A percentile compares a stretch with the other conserved stretches of the same genome.
Evolutionary conservation across 1,140 invertebrate species (phyloP).

Genomic region (Polypedilum pembai): DNA sequence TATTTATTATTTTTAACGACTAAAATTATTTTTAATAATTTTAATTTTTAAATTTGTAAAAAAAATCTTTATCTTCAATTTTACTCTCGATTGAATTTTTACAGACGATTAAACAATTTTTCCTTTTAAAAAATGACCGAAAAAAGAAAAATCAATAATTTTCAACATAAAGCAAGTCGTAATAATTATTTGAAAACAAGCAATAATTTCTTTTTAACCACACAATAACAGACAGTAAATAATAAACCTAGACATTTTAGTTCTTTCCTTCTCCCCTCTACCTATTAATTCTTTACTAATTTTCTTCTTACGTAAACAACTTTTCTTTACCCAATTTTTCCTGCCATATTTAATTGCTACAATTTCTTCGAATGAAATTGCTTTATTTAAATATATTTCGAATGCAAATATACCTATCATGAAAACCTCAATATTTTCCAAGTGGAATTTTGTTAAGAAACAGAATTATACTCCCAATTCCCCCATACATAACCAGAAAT

Average conservation of each 20-base stretch:
- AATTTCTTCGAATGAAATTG: constrained; percentile 4
- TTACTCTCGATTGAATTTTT: neutral
- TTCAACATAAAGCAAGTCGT: too few species aligned
- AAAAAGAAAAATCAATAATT: too few species aligned
- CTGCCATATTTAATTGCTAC: neutral
- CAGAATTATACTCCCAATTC: neutral
- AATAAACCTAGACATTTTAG: too few species aligned
- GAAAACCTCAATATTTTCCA: constrained; percentile 16
- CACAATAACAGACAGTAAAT: too few species aligned
- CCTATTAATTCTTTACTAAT: too few species aligned
- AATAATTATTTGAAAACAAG: too few species aligned
- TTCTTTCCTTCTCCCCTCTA: too few species aligned
- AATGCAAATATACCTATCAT: constrained; percentile 18
- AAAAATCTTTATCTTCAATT: neutral
- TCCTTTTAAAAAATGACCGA: too few species aligned
- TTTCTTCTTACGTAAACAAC: neutral
- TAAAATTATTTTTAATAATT: neutral
- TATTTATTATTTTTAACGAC: too few species aligned
- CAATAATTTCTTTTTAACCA: too few species aligned
- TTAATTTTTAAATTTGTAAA: neutral
- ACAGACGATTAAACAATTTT: neutral
- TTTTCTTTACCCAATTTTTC: constrained; percentile 1
- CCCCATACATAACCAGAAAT: neutral
- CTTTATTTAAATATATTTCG: constrained; percentile 14
- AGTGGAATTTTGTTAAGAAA: neutral